Conservation (phyloP, 1,140 invertebrate genomes). For the Homarus americanus region DNA sequence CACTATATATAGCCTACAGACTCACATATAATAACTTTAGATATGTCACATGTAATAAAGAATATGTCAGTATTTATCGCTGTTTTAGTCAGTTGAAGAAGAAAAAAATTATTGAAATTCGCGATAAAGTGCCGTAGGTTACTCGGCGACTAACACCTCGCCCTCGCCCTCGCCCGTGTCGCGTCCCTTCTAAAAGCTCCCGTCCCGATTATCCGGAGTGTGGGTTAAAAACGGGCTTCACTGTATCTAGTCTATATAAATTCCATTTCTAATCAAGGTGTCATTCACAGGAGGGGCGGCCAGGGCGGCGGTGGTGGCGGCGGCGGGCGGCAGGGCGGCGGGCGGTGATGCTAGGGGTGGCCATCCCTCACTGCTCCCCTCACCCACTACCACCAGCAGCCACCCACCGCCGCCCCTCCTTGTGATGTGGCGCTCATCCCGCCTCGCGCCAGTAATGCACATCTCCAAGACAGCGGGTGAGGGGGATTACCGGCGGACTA, state of each 20-base stretch:
- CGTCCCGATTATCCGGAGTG: neutral
- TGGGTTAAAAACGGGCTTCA: constrained; percentile 7
- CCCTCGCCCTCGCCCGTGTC: no score
- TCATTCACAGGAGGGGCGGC: constrained; percentile 34
- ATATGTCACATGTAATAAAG: no score
- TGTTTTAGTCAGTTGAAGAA: no score
- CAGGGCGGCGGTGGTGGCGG: constrained; percentile 15
- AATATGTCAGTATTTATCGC: no score
- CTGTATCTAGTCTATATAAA: constrained; percentile 55
- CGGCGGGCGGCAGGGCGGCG: neutral
- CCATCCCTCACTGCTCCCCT: neutral
- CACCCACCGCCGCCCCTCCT: constrained; percentile 22
- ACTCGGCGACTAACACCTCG: no score
- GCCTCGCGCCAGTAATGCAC: constrained; percentile 57
- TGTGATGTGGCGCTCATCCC: constrained; percentile 31
- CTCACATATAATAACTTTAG: no score
- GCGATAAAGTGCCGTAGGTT: no score
- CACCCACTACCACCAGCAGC: constrained; percentile 7
- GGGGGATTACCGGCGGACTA: constrained; percentile 64
- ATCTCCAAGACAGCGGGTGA: constrained; percentile 65
- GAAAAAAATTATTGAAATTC: no score
- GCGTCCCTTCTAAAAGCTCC: no score
- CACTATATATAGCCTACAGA: no score
- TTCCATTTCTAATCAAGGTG: constrained; percentile 57
- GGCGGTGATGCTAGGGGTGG: neutral